Percentiles rank a stretch among this genome's conserved stretches.
These are phyloP conservation scores for Chloroclysta siterata DNA, from an alignment of 2,888 invertebrate species.

Conservation along the genomic window DNA sequence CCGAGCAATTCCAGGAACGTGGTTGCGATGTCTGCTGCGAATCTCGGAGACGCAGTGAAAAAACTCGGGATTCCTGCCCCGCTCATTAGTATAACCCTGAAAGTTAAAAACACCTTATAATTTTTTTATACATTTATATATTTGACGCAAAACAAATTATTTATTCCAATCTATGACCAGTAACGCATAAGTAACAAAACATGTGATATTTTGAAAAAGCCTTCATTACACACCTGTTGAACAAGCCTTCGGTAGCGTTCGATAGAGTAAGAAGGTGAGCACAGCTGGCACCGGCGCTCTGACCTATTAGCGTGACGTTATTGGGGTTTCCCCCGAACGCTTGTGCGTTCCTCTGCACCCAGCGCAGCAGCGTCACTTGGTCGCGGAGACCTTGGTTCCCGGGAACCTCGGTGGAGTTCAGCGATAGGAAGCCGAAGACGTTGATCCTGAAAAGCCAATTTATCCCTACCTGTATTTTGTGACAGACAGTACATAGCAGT, in stretches of 20 bases:
- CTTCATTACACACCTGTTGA: conserved; percentile 55
- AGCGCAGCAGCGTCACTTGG: conserved; percentile 68
- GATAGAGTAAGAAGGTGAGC: conserved; percentile 69
- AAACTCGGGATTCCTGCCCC: conserved; percentile 41
- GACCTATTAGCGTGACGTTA: conserved; percentile 72
- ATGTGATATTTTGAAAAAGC: too few species aligned
- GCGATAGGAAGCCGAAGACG: conserved; percentile 77
- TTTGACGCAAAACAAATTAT: too few species aligned
- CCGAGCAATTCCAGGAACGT: conserved; percentile 63
- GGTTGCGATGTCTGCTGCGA: conserved; percentile 36
- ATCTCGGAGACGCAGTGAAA: conserved; percentile 38
- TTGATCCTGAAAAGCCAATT: conserved; percentile 60
- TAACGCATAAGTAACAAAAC: too few species aligned
- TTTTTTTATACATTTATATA: too few species aligned
- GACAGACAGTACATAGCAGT: neutral
- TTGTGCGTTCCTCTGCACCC: conserved; percentile 69
- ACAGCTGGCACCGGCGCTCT: conserved; percentile 70
- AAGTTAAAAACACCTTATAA: too few species aligned
- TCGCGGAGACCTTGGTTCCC: conserved; percentile 78
- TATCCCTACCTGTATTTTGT: too few species aligned
- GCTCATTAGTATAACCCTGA: conserved; percentile 43
- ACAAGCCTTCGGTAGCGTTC: conserved; percentile 62
- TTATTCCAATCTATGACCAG: too few species aligned
- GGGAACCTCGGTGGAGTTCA: conserved; percentile 65
- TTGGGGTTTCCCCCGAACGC: conserved; percentile 74